Evolutionary conservation across 2,113 vertebrate genomes (phyloP).

Genomic region (Cyanoderma ruficeps): DNA sequence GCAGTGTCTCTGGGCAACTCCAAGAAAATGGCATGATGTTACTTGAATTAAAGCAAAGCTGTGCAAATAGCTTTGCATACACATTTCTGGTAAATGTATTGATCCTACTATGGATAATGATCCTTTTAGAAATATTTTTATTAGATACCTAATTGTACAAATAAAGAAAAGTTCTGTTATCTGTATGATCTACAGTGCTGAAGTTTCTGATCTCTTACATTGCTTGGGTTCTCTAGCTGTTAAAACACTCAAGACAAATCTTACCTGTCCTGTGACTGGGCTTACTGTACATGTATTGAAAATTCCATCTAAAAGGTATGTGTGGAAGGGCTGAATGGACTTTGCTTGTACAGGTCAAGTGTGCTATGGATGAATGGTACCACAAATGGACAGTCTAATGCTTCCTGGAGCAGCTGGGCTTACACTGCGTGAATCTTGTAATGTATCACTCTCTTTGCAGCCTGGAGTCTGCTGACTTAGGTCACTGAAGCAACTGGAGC

Average conservation of each 20-base stretch:
- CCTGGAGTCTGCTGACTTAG: neutral
- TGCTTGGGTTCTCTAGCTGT: neutral
- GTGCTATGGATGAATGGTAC: neutral
- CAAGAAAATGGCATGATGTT: neutral
- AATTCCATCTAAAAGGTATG: neutral
- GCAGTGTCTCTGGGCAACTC: neutral
- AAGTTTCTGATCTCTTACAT: neutral
- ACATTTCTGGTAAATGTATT: neutral
- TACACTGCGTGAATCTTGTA: fast-evolving
- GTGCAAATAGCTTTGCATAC: neutral
- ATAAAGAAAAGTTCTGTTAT: neutral
- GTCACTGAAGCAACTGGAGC: neutral
- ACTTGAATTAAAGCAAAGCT: neutral
- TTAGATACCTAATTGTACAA: neutral
- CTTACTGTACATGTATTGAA: neutral
- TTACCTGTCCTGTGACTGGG: neutral
- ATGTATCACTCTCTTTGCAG: neutral
- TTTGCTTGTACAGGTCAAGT: neutral
- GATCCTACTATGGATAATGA: neutral
- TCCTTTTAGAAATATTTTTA: neutral
- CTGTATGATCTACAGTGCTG: neutral
- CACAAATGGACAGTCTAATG: neutral
- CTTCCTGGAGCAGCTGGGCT: neutral
- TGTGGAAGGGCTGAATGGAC: neutral
- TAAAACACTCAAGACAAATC: neutral